Evolutionary conservation across 2,888 invertebrate genomes (phyloP).

Genomic region (Habroteleia sp.): DNA sequence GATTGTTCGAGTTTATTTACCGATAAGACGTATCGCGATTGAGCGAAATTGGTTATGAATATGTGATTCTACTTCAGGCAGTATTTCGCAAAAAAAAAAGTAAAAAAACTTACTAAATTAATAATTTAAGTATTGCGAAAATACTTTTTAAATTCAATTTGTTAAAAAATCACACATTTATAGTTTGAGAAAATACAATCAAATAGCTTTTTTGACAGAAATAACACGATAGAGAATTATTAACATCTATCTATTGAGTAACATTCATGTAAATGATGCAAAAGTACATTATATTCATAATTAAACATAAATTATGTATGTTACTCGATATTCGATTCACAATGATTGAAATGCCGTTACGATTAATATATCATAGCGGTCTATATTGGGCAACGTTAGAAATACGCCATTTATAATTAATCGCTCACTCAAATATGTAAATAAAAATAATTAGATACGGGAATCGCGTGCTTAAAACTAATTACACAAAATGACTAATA

Average conservation of each 20-base stretch:
- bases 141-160: too few species aligned
- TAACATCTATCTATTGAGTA: slow-evolving; percentile 16
- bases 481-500: slow-evolving; percentile 44
- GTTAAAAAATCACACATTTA: too few species aligned
- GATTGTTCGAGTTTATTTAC: slow-evolving; percentile 16
- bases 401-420: slow-evolving; percentile 47
- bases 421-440: slow-evolving; percentile 32
- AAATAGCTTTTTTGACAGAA: background rate
- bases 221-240: background rate
- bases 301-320: slow-evolving; percentile 32
- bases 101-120: too few species aligned
- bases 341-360: slow-evolving; percentile 37
- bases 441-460: slow-evolving; percentile 30
- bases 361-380: slow-evolving; percentile 33
- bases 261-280: slow-evolving; percentile 7
- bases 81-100: too few species aligned
- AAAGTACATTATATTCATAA: slow-evolving; percentile 13
- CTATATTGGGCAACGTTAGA: slow-evolving; percentile 11
- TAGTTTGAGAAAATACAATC: too few species aligned
- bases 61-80: too few species aligned
- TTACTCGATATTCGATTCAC: slow-evolving; percentile 21
- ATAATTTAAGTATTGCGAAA: too few species aligned
- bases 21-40: slow-evolving; percentile 16
- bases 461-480: slow-evolving; percentile 33
- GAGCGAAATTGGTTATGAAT: slow-evolving; percentile 7